phyloP scores from a whole-genome alignment of 2,113 vertebrate genomes.

The Meles meles region DNA sequence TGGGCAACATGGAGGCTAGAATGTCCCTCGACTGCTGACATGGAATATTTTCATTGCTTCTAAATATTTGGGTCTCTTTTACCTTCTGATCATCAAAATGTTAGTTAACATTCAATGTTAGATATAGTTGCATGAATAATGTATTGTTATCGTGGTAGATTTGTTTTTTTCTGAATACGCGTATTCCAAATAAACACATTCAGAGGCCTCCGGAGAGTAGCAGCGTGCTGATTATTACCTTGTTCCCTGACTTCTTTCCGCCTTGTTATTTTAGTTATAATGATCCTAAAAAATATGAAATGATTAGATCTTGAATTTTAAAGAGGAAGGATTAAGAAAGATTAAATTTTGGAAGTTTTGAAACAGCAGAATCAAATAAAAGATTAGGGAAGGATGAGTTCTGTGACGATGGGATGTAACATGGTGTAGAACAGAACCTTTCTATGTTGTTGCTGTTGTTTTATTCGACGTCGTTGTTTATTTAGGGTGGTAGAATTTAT shows the following conservation, averaged over 20 bases:
- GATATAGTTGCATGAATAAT: background rate
- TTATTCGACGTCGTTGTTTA: slow-evolving; percentile 68
- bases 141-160: background rate
- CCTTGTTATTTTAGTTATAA: slow-evolving; percentile 3
- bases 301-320: slow-evolving; percentile 69
- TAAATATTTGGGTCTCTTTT: background rate
- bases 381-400: slow-evolving; percentile 5
- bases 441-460: slow-evolving; percentile 53
- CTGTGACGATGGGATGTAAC: slow-evolving; percentile 33
- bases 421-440: slow-evolving; percentile 42
- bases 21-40: background rate
- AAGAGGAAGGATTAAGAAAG: slow-evolving; percentile 45
- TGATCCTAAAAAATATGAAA: slow-evolving; percentile 10
- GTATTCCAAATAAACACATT: background rate
- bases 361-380: slow-evolving; percentile 47
- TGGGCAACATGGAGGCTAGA: background rate
- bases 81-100: background rate
- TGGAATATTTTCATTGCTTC: background rate
- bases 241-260: background rate
- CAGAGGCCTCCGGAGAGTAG: background rate
- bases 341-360: slow-evolving; percentile 61
- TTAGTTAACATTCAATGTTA: background rate
- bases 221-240: background rate
- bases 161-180: background rate
- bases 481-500: slow-evolving; percentile 68